Evolutionary conservation across 2,113 vertebrate species (phyloP).

Genomic region (Ophiodon elongatus): DNA sequence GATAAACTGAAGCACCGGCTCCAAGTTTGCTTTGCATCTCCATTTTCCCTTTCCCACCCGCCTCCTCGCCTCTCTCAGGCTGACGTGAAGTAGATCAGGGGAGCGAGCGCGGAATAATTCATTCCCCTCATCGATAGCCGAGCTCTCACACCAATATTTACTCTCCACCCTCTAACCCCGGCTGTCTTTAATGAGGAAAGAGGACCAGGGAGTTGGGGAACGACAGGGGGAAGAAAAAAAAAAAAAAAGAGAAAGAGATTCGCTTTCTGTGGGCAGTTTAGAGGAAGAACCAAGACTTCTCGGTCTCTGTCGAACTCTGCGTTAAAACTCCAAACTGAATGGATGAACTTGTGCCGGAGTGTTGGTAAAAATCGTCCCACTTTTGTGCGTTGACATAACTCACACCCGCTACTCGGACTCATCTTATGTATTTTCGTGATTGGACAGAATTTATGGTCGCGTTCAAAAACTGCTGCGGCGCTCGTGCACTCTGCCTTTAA

Average conservation of each 20-base stretch:
- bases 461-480: conserved; percentile 46
- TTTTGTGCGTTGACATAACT: conserved; percentile 62
- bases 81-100: conserved; percentile 59
- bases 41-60: background rate
- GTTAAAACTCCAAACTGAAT: conserved; percentile 36
- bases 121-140: conserved; percentile 51
- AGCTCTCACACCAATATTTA: conserved; percentile 58
- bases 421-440: conserved; percentile 61
- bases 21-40: conserved; percentile 47
- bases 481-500: conserved; percentile 51
- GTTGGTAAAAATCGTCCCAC: conserved; percentile 27
- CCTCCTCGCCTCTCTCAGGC: conserved; percentile 17
- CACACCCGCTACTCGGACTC: conserved; percentile 40
- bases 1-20: conserved; percentile 18
- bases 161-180: conserved; percentile 47
- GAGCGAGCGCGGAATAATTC: conserved; percentile 51
- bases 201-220: conserved; percentile 12
- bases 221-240: background rate
- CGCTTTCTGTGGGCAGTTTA: background rate
- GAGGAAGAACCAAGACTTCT: conserved; percentile 4
- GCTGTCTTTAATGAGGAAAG: conserved; percentile 59
- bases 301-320: conserved; percentile 28
- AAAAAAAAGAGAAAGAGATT: background rate
- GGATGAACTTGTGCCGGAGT: conserved; percentile 31
- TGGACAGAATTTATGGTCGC: conserved; percentile 56